Conservation (phyloP, 2,797 vertebrate genomes). For the Hephaestus fuliginosus region DNA sequence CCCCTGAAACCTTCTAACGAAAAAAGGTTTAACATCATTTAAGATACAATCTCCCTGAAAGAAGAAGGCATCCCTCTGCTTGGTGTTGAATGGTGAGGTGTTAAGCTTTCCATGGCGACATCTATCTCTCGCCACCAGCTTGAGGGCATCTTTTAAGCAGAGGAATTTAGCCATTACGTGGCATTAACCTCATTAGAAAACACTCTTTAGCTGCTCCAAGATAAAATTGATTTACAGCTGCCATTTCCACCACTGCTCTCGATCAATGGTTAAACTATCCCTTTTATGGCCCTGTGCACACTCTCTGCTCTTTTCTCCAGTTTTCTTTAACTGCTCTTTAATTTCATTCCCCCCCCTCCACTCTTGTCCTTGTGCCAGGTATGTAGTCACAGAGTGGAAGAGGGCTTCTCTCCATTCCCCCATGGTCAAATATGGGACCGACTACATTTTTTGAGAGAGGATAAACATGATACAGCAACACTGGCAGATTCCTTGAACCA, state of each 20-base stretch:
- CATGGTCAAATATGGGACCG: conserved; percentile 59
- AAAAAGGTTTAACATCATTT: conserved; percentile 64
- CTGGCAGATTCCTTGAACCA: conserved; percentile 59
- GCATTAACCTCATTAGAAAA: conserved; percentile 93
- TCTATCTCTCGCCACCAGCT: conserved; percentile 88
- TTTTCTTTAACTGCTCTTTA: conserved; percentile 80
- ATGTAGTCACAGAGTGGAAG: conserved; percentile 58
- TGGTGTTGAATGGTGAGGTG: conserved; percentile 64
- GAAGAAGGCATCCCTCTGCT: conserved; percentile 54
- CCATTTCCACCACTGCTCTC: conserved; percentile 89
- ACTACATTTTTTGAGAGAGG: conserved; percentile 29
- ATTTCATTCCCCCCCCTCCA: conserved; percentile 64
- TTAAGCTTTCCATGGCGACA: conserved; percentile 81
- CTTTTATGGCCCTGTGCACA: conserved; percentile 85
- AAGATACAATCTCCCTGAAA: conserved; percentile 51
- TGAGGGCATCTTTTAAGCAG: conserved; percentile 89
- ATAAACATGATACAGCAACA: conserved; percentile 53
- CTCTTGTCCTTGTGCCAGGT: conserved; percentile 79
- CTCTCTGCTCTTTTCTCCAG: conserved; percentile 73
- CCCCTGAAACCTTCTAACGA: conserved; percentile 49
- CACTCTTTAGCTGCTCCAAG: conserved; percentile 90
- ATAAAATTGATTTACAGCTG: conserved; percentile 93
- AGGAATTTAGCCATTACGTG: conserved; percentile 91
- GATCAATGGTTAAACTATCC: conserved; percentile 91
- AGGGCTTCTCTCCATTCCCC: conserved; percentile 42